Evolutionary conservation across 2,113 vertebrate species (phyloP), one percentile per base, ranked within the genome.

Genomic region (Larimichthys polyactis): DNA sequence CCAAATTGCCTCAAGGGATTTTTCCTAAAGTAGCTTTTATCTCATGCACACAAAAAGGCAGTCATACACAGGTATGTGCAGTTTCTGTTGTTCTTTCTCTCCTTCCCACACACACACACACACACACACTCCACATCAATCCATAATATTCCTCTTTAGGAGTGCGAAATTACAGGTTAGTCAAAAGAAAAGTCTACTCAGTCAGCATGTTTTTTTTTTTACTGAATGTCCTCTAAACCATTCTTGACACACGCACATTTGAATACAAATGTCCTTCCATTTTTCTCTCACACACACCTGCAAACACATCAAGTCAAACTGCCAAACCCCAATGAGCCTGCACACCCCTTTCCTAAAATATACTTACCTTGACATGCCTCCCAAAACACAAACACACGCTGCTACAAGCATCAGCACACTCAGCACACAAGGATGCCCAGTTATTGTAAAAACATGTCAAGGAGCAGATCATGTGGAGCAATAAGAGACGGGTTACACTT

Each of bases 161-260:
- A 79, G 73, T 43, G 16, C 74, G n/a, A 86, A 74, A 85, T 83
- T 87, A 84, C 58, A 77, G 62, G 48, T 79, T 79, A 64, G 48
- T 57, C 5, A 20, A 29, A 67, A 66, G 48, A 46, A 51, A 75
- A 22, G 12, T 67, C 32, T 71, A 24, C 48, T 70, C 75, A 82
- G 67, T 85, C 73, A 58, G 43, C 46, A 16, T 71, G 57, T 74
- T 75, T 46, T 11, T 32, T 73, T 60, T 74, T 75, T 51, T 11
- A 11, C n/a, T 15, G 16, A 78, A 64, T 29, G 62, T 65, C 40
- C 69, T 55, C 51, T 36, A 20, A 77, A 58, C 19, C 4, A 59
- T 79, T 60, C 63, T 51, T 14, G 14, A 46, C 44, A 46, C 44
- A 46, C 12, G 4, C 44, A 16, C 4, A 0, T 19, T 6, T 63